Base-by-base conservation (phyloP, 2,797 vertebrate species). In the Enoplosus armatus region DNA sequence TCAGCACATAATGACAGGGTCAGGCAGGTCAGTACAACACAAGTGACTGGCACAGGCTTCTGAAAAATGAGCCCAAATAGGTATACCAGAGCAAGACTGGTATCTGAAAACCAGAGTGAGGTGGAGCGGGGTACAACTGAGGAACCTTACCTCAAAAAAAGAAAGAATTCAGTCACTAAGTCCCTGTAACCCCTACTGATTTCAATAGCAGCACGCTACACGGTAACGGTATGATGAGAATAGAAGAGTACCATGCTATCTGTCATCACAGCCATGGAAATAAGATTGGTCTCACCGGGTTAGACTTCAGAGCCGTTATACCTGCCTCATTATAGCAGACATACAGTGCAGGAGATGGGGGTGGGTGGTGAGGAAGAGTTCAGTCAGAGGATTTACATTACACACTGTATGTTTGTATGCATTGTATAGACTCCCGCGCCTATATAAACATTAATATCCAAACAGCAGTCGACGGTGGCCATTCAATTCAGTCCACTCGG, bases 221-320 rank as follows among this genome's bases (percentile, higher is more conserved):
- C n/a, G n/a, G 16, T 33, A 15, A 27, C 33, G 5, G 18, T 8
- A 39, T 18, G 50, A 22, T 61, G 47, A 64, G 41, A 48, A 56
- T 53, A 78, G 35, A 39, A 47, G 22, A 22, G 18, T 7, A 41
- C 15, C 29, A 16, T 60, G 35, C 22, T 55, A 35, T 58, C 64
- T 51, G 9, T 64, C 59, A 39, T 61, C 70, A 67, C 47, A 67
- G 61, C 18, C 37, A 61, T 39, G 47, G 55, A 54, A 61, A 79
- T 60, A 47, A 79, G 47, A 54, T 65, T 20, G 29, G 24, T 65
- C 60, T 70, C 72, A 12, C 41, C 41, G 43, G 27, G 74, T 59
- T 24, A 62, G 29, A 80, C 64, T 35, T 43, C 26, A 48, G 55
- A 48, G 70, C n/a, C 20, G n/a, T 37, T 4, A 6, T 58, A 71